Conservation (phyloP, 2,113 vertebrate species). For the Myiagra hebetior region DNA sequence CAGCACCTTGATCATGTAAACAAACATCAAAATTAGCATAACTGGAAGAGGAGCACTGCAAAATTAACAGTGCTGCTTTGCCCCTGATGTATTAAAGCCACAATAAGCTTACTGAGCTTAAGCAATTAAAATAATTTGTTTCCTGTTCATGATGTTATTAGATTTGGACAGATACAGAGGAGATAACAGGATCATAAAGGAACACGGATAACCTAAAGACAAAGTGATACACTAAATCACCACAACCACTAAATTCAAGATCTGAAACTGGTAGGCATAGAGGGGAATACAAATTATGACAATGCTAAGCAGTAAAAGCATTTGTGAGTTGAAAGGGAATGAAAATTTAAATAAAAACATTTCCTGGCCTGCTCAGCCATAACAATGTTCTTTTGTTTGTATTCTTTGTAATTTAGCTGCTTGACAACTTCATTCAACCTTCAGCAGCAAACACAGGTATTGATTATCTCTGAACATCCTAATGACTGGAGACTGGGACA, state of each 20-base stretch:
- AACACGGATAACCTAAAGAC: not conserved
- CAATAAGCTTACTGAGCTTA: not conserved
- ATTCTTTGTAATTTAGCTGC: constrained; percentile 67
- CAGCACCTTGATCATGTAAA: not conserved
- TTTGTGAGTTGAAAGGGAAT: not conserved
- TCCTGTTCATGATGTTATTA: not conserved
- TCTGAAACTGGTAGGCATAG: not conserved
- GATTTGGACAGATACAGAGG: not conserved
- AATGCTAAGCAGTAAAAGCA: not conserved
- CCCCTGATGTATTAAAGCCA: not conserved
- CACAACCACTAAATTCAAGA: not conserved
- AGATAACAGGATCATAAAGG: not conserved
- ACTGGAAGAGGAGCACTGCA: not conserved
- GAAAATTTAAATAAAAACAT: constrained; percentile 26
- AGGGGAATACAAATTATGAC: not conserved
- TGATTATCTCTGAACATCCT: constrained; percentile 72
- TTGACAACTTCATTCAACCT: constrained; percentile 77
- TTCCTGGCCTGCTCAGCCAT: not conserved
- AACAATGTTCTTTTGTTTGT: not conserved
- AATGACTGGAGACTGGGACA: constrained; percentile 66
- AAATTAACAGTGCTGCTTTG: not conserved
- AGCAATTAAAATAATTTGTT: not conserved
- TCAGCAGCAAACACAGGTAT: constrained; percentile 71
- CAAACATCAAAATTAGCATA: not conserved
- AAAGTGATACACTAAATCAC: not conserved